These are phyloP conservation scores for Dolichallabes microphthalmus DNA, from an alignment of 2,113 vertebrate genomes.

Conservation along the genomic window DNA sequence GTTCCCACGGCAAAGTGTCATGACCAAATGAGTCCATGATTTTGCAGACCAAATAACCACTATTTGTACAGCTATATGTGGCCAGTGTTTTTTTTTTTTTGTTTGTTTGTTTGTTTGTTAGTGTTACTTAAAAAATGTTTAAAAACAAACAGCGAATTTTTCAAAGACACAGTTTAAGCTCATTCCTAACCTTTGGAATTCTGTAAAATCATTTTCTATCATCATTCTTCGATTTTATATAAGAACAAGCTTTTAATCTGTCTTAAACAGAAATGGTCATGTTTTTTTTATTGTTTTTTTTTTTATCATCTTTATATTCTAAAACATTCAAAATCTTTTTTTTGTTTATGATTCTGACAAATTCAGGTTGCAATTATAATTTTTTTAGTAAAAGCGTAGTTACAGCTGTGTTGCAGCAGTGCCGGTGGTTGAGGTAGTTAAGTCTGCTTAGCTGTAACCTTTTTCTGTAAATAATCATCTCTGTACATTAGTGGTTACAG, in stretches of 20 bases:
- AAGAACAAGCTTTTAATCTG: not conserved
- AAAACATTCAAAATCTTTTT: not conserved
- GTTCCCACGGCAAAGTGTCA: constrained; percentile 7
- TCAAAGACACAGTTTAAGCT: not conserved
- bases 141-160: too few relatives aligned
- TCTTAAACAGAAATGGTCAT: not conserved
- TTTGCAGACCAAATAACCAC: not conserved
- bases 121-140: too few relatives aligned
- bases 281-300: not conserved
- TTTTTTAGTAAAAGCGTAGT: too few relatives aligned
- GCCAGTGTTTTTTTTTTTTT: not conserved
- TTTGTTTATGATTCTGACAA: constrained; percentile 27
- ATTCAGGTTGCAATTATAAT: not conserved
- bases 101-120: not conserved
- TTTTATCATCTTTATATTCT: not conserved
- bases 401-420: not conserved
- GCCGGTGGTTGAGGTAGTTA: not conserved
- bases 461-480: not conserved
- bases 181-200: not conserved
- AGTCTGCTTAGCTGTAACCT: not conserved
- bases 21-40: constrained; percentile 6
- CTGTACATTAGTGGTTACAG: not conserved
- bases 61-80: constrained; percentile 23
- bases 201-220: too few relatives aligned
- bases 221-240: not conserved